Evolutionary conservation across 1,140 invertebrate species (phyloP).

Genomic region (Polypedilum vanderplanki): DNA sequence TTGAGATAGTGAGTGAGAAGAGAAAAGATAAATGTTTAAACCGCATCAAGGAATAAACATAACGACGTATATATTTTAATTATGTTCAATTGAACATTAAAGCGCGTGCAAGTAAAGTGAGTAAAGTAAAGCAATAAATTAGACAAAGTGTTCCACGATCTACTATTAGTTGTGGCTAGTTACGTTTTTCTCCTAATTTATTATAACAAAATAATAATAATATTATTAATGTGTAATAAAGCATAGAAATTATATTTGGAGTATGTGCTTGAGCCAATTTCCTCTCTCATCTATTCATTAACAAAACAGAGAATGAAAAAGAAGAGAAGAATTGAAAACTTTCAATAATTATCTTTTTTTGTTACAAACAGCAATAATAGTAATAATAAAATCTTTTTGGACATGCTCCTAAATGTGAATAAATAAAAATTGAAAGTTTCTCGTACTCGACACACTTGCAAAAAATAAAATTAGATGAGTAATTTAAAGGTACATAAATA

Average conservation of each 20-base stretch:
- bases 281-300: too few species aligned
- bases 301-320: too few species aligned
- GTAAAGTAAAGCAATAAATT: constrained; percentile 23
- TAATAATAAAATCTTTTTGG: background rate
- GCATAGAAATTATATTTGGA: constrained; percentile 3
- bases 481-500: too few species aligned
- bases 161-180: constrained; percentile 26
- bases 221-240: background rate
- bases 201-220: constrained; percentile 2
- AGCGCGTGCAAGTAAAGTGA: background rate
- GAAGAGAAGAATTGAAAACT: background rate
- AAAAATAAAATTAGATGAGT: background rate
- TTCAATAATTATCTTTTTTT: background rate
- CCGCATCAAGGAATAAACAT: background rate
- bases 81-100: constrained; percentile 6
- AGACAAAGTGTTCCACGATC: constrained; percentile 9
- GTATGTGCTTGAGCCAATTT: too few species aligned
- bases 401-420: background rate
- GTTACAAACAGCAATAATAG: too few species aligned
- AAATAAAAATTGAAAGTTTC: constrained; percentile 19
- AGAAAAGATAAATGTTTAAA: background rate
- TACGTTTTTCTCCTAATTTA: background rate
- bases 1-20: too few species aligned
- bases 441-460: constrained; percentile 1
- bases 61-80: background rate